A percentile compares a stretch with the other conserved stretches of the same genome.
phyloP scores from a whole-genome alignment of 2,888 invertebrate genomes.

The Scaptomyza polygonia region DNA sequence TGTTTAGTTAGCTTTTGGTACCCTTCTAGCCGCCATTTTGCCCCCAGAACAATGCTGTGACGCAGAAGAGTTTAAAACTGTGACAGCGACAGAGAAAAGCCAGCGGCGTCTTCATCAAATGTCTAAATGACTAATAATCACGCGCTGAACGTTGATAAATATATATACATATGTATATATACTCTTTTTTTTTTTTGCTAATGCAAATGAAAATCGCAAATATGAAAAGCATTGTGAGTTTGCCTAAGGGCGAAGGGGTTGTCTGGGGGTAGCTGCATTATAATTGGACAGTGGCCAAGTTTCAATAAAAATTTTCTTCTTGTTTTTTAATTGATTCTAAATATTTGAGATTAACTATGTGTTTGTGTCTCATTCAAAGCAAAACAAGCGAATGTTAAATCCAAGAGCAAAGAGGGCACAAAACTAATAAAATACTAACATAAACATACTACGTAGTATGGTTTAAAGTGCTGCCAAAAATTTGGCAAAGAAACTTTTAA shows the following conservation, averaged over 20 bases:
- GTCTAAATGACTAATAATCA: slow-evolving; percentile 18
- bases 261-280: not conserved
- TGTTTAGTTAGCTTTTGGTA: not conserved
- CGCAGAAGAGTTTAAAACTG: slow-evolving; percentile 1
- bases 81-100: not conserved
- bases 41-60: not conserved
- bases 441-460: no score
- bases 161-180: no score
- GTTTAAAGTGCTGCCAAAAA: not conserved
- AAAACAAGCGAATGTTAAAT: not conserved
- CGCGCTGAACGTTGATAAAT: slow-evolving; percentile 3
- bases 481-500: not conserved
- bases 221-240: slow-evolving; percentile 7
- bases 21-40: not conserved
- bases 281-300: slow-evolving; percentile 8
- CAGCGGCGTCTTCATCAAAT: slow-evolving; percentile 14
- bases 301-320: not conserved
- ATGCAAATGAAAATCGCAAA: slow-evolving; percentile 15
- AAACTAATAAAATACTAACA: not conserved
- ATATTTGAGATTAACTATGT: slow-evolving; percentile 9
- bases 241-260: no score
- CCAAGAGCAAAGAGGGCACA: slow-evolving; percentile 1
- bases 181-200: not conserved
- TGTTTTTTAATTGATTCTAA: slow-evolving; percentile 2
- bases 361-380: not conserved